A percentile compares a stretch with the other conserved stretches of the same genome.
Evolutionary conservation across 1,140 invertebrate species (phyloP).

Genomic region (Acromyrmex charruanus): DNA sequence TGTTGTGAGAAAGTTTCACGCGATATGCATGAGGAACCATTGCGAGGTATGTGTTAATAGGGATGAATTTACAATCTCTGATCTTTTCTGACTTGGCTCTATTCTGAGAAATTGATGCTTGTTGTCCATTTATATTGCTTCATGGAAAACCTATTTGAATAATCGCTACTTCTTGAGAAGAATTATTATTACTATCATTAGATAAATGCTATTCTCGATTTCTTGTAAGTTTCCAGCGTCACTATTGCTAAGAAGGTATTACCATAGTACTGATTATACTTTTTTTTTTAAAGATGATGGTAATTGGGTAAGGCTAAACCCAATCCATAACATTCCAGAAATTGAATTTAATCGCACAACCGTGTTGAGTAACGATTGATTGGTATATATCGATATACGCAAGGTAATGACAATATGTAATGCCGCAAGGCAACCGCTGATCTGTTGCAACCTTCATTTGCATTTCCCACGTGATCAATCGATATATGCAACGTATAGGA

Average conservation of each 20-base stretch:
- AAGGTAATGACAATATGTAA: not conserved
- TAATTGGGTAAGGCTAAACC: not conserved
- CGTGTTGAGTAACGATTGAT: conserved; percentile 25
- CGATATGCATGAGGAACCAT: conserved; percentile 44
- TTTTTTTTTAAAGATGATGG: conserved; percentile 5
- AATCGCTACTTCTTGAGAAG: conserved; percentile 11
- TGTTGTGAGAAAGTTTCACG: conserved; percentile 72
- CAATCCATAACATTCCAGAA: not conserved
- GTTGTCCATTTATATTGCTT: not conserved
- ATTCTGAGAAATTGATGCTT: not conserved
- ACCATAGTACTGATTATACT: not conserved
- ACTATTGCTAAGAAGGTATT: conserved; percentile 1
- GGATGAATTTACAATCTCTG: not conserved
- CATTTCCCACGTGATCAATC: conserved; percentile 26
- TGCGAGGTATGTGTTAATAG: conserved; percentile 13
- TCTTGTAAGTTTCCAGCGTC: not conserved
- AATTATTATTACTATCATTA: conserved; percentile 14
- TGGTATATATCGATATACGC: not conserved
- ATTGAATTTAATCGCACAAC: conserved; percentile 18
- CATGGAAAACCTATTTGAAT: conserved; percentile 16
- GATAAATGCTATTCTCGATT: conserved; percentile 7
- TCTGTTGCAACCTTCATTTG: conserved; percentile 1
- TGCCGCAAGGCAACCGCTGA: not conserved
- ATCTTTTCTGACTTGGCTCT: conserved; percentile 1
- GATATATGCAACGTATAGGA: not conserved